Evolutionary conservation across 2,888 invertebrate species (phyloP), one percentile per base, ranked within the genome.

Genomic region (Erebia ligea): DNA sequence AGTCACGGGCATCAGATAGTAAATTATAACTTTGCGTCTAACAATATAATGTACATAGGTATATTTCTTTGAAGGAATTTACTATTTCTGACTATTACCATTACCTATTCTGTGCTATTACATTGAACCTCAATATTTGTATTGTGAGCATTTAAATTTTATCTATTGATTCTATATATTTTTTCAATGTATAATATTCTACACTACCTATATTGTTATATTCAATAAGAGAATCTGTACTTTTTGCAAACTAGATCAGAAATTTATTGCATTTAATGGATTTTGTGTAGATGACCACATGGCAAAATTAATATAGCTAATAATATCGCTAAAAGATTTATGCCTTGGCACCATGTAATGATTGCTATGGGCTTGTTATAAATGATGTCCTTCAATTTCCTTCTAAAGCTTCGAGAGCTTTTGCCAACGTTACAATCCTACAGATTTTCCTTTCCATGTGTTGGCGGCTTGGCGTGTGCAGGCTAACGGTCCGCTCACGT

Each of bases 401-500:
- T 56, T 21, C 15, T 11, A 6, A 56, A 45, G 54, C 17, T 65
- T 52, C 40, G 50, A 63, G 50, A 34, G 25, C 52, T 76, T 83
- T 75, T 88, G 78, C 83, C 80, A 78, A 81, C 86, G 78, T 78
- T 89, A 86, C 86, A 76, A 76, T 83, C 85, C 82, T 80, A 86
- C 82, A 83, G 85, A 86, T 90, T 90, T 91, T 87, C 83, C 85
- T 88, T 89, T 89, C 86, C 86, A 83, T 88, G 87, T 87, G 86
- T 86, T 84, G 84, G 83, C 83, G 84, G 84, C 86, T 81, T 83
- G 82, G 86, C 79, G 87, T 87, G 86, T 86, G 86, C 86, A 87
- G 81, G 82, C 82, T 93, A 93, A 93, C 92, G 92, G 92, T 90
- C 80, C 80, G 81, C 84, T 92, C 92, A 92, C 92, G 92, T 92